phyloP scores from a whole-genome alignment of 2,113 vertebrate genomes.

The Rhynchomys soricoides region DNA sequence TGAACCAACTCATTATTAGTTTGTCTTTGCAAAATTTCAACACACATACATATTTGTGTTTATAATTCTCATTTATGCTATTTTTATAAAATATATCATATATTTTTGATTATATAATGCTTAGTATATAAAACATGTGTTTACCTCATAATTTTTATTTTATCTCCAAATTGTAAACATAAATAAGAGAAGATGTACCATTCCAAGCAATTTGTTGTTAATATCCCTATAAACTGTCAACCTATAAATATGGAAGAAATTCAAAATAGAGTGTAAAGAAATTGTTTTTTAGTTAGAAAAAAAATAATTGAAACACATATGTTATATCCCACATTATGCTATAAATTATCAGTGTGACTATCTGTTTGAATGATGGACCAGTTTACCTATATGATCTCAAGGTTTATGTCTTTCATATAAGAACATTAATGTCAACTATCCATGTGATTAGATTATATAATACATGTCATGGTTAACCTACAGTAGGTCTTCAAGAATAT shows the following conservation, averaged over 20 bases:
- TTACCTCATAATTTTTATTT: too few species aligned
- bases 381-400: neutral
- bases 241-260: neutral
- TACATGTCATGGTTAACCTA: neutral
- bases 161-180: neutral
- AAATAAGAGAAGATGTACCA: neutral
- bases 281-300: neutral
- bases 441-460: neutral
- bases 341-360: neutral
- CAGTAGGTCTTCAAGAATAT: neutral
- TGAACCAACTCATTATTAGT: neutral
- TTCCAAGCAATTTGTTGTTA: neutral
- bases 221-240: neutral
- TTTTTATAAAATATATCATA: neutral
- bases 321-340: neutral
- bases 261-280: neutral
- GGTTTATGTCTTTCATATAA: neutral
- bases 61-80: neutral
- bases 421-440: neutral
- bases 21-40: neutral
- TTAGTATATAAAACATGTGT: neutral
- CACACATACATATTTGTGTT: accelerated
- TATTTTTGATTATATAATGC: neutral
- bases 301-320: neutral
- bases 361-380: neutral